phyloP scores from a whole-genome alignment of 2,113 vertebrate genomes.

The Cinclus mexicanus region DNA sequence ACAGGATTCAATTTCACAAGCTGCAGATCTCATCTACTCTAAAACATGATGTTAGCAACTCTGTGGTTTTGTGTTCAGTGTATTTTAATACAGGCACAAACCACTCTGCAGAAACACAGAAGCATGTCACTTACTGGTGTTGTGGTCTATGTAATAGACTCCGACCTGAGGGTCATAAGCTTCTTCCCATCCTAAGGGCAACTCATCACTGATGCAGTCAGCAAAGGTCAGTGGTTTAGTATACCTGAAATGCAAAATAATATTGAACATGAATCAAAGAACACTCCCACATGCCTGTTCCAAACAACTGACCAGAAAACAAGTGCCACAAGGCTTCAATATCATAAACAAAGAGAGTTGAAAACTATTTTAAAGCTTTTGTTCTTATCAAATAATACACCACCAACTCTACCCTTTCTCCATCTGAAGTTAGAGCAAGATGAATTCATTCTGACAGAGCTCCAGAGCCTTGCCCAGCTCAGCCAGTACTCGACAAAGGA shows the following conservation, averaged over 20 bases:
- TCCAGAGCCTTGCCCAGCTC: background rate
- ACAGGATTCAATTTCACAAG: background rate
- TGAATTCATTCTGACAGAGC: slow-evolving; percentile 16
- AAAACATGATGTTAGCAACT: background rate
- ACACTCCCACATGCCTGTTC: background rate
- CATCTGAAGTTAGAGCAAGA: background rate
- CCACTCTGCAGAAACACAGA: background rate
- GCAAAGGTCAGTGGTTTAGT: slow-evolving; percentile 98
- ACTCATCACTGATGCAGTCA: slow-evolving; percentile 96
- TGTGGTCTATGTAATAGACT: slow-evolving; percentile 98
- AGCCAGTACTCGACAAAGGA: background rate
- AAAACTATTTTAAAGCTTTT: background rate
- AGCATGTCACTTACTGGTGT: slow-evolving; percentile 86
- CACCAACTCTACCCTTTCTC: background rate
- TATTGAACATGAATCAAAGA: background rate
- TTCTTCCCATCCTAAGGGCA: slow-evolving; percentile 97
- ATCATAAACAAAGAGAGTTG: background rate
- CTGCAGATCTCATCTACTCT: background rate
- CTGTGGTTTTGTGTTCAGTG: background rate
- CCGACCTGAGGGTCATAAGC: slow-evolving; percentile 90
- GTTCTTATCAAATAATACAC: background rate
- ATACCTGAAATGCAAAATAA: slow-evolving; percentile 80
- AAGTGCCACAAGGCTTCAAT: background rate
- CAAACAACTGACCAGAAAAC: background rate
- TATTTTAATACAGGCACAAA: background rate